phyloP scores from a whole-genome alignment of 2,113 vertebrate species.

The Limanda limanda region DNA sequence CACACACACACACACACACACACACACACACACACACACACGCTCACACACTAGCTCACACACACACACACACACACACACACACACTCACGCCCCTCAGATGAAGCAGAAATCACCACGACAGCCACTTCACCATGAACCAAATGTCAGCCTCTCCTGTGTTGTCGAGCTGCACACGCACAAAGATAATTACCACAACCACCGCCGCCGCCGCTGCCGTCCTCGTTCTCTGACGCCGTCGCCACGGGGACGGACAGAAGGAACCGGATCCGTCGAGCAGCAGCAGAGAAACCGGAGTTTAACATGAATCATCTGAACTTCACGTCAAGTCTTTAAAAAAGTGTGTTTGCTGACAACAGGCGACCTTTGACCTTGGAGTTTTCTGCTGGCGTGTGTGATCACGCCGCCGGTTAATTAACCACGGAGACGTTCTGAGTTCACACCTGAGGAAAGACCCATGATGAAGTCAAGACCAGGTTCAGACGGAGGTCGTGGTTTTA shows the following conservation, averaged over 20 bases:
- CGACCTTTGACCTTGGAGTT: background rate
- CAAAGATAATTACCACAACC: slow-evolving; percentile 36
- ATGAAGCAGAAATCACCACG: slow-evolving; percentile 65
- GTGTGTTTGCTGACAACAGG: background rate
- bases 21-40: background rate
- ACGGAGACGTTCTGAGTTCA: background rate
- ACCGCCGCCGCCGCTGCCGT: background rate
- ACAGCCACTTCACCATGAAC: slow-evolving; percentile 74
- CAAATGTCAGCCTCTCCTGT: slow-evolving; percentile 59
- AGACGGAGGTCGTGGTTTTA: background rate
- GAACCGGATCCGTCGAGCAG: background rate
- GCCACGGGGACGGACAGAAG: background rate
- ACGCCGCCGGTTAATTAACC: background rate
- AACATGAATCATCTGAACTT: background rate
- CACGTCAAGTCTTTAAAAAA: background rate
- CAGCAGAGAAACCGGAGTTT: background rate
- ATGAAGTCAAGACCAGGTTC: no score
- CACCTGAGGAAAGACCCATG: no score
- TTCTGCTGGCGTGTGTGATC: background rate
- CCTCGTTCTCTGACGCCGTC: no score
- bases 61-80: background rate
- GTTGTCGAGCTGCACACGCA: slow-evolving; percentile 8
- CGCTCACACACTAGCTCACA: no score
- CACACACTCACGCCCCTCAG: slow-evolving; percentile 35
- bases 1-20: slow-evolving; percentile 2